These are phyloP conservation scores for Noctua fimbriata DNA, from an alignment of 2,888 invertebrate species.

Conservation along the genomic window DNA sequence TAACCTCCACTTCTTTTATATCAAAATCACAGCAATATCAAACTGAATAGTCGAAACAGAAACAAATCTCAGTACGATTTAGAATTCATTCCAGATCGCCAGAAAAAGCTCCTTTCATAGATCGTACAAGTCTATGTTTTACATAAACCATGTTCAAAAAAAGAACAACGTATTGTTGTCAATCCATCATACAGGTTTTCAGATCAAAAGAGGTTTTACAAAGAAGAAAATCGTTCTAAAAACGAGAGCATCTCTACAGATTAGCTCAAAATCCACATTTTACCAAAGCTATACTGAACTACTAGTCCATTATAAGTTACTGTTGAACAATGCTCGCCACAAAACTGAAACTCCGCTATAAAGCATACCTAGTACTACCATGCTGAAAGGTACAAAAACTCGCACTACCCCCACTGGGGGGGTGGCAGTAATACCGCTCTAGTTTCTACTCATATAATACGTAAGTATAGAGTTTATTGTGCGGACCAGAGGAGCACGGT, in stretches of 20 bases:
- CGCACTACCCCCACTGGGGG: constrained; percentile 40
- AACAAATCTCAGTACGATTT: neutral
- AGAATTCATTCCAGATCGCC: too few relatives aligned
- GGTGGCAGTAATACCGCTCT: constrained; percentile 45
- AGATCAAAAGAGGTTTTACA: neutral
- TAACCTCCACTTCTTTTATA: neutral
- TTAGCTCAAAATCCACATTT: constrained; percentile 1
- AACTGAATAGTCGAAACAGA: too few relatives aligned
- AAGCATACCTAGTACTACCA: constrained; percentile 39
- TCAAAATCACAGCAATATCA: too few relatives aligned
- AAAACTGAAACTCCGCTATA: constrained; percentile 51
- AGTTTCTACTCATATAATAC: constrained; percentile 59
- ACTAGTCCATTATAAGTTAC: constrained; percentile 31
- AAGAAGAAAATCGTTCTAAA: neutral
- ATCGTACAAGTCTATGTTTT: neutral
- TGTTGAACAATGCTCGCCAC: constrained; percentile 24
- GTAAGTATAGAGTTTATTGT: constrained; percentile 70
- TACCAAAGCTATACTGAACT: neutral
- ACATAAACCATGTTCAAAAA: neutral
- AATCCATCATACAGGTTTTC: neutral
- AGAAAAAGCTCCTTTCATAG: neutral
- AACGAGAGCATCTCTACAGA: neutral
- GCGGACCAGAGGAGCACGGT: constrained; percentile 68
- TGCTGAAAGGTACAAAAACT: constrained; percentile 66
- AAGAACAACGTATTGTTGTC: fast-evolving